Evolutionary conservation across 2,797 vertebrate species (phyloP), one percentile per base, ranked within the genome.

Genomic region (Intellagama lesueurii): DNA sequence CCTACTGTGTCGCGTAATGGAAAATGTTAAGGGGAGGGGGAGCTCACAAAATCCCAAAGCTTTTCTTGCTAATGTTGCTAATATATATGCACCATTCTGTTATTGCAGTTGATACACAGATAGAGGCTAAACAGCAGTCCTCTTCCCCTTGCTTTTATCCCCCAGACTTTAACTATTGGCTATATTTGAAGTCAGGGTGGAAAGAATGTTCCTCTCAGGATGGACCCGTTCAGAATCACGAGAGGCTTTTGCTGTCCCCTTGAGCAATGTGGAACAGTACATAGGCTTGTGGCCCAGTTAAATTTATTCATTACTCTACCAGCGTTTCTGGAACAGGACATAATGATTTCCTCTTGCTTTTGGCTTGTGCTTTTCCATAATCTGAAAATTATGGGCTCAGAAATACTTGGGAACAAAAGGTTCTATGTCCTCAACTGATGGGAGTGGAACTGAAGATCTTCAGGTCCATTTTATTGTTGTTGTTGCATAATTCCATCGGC

Each of bases 11-110:
- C 3, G 0, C 28, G 22, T 40, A 11, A 83, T 77, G 81, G 60
- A 88, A 83, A 83, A 77, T 81, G 83, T 77, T 40, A 80, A 79
- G 75, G 49, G n/a, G 85, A 79, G 69, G 68, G 60, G 32, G 12
- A 44, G 73, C 64, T 86, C 56, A 56, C 35, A 40, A 6, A 88
- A 19, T 56, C 22, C 32, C 19, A 28, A 69, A 47, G 30, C 56
- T 88, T 83, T 28, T 12, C 44, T 35, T 83, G 60, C 73, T 83
- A 49, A 83, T 35, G 56, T 40, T 49, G 79, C 16, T 16, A 75
- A 75, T 16, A 1, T 26, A 32, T 66, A 77, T 52, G 80, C 16
- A 28, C 30, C 2, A n/a, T 52, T 81, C 32, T 64, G 14, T 64
- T 87, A 26, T 6, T 9, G n/a, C 64, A 32, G 30, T 19, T 73